phyloP scores from a whole-genome alignment of 2,888 invertebrate genomes.

The Diaprepes abbreviatus region DNA sequence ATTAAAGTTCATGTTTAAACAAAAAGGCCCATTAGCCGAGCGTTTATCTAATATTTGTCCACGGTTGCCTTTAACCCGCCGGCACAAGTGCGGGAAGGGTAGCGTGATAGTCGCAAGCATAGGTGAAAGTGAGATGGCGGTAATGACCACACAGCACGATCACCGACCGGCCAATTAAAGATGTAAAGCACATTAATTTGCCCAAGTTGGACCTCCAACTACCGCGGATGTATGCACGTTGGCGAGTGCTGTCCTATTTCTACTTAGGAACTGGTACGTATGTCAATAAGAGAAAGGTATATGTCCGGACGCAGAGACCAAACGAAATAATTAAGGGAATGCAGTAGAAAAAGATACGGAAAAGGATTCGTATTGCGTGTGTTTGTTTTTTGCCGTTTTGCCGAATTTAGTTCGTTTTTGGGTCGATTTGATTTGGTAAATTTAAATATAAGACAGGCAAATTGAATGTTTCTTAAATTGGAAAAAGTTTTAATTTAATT shows the following conservation, averaged over 20 bases:
- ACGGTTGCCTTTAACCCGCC: conserved; percentile 64
- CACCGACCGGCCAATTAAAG: conserved; percentile 66
- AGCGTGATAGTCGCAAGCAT: conserved; percentile 43
- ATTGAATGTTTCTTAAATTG: too few species aligned
- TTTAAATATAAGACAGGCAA: conserved; percentile 51
- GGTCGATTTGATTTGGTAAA: conserved; percentile 51
- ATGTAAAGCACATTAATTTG: conserved; percentile 69
- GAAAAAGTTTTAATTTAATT: too few species aligned
- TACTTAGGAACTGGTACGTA: neutral
- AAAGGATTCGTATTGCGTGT: conserved; percentile 49
- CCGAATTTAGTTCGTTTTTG: conserved; percentile 55
- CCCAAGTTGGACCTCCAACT: conserved; percentile 64
- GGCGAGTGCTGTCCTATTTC: neutral
- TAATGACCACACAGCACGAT: conserved; percentile 67
- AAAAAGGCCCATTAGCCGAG: conserved; percentile 66
- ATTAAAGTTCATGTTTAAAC: conserved; percentile 66
- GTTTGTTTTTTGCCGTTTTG: conserved; percentile 52
- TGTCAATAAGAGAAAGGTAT: conserved; percentile 3
- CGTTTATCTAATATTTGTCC: conserved; percentile 68
- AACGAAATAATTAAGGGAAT: conserved; percentile 26
- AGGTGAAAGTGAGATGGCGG: conserved; percentile 54
- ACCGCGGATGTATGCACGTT: neutral
- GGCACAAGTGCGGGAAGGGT: conserved; percentile 58
- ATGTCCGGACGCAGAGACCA: conserved; percentile 10
- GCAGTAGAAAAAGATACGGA: conserved; percentile 50